Conservation (phyloP, 2,113 vertebrate species). For the Aramus guarauna region DNA sequence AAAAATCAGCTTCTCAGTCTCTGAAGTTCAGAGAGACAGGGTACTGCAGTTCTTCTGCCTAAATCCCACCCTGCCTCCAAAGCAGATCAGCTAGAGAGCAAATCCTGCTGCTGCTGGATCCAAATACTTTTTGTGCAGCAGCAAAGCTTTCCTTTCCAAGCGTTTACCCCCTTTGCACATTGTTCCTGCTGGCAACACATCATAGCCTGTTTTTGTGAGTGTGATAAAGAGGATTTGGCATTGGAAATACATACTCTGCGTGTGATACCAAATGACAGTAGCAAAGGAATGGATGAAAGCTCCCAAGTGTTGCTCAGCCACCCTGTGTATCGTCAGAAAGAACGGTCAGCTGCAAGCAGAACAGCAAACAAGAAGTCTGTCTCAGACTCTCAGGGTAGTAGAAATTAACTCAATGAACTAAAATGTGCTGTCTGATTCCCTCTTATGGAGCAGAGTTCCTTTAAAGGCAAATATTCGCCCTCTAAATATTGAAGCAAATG, state of each 20-base stretch:
- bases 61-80: background rate
- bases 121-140: background rate
- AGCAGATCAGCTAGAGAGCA: background rate
- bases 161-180: background rate
- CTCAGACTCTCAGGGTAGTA: background rate
- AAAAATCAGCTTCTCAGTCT: background rate
- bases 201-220: background rate
- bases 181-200: constrained; percentile 15
- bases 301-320: background rate
- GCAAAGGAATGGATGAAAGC: background rate
- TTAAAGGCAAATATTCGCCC: background rate
- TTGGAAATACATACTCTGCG: background rate
- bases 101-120: background rate
- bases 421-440: background rate
- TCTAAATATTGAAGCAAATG: background rate
- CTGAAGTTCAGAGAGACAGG: background rate
- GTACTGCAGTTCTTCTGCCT: background rate
- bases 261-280: constrained; percentile 1
- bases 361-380: background rate
- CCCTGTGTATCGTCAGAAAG: background rate
- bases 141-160: background rate
- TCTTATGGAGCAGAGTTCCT: background rate
- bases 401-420: background rate
- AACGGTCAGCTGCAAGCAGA: background rate
- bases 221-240: constrained; percentile 36